Conservation (phyloP, 2,797 vertebrate species). For the Danio kyathit region DNA sequence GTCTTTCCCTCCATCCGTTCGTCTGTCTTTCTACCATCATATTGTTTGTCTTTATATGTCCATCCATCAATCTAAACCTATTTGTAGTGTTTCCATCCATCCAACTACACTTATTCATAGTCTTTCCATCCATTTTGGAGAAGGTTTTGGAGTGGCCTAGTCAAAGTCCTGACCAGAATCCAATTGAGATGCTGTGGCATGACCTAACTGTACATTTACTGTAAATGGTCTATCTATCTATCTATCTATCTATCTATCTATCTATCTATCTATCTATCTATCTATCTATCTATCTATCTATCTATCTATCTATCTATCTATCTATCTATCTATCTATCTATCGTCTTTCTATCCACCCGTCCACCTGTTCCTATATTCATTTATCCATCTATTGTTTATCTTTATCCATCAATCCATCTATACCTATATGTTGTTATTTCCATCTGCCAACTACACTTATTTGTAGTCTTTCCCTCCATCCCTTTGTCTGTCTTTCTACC, state of each 20-base stretch:
- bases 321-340: neutral
- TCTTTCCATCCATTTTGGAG: neutral
- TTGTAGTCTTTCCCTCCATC: too few relatives aligned
- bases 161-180: too few relatives aligned
- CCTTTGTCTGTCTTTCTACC: neutral
- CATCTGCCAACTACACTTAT: too few relatives aligned
- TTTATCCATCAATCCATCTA: neutral
- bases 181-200: too few relatives aligned
- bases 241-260: too few relatives aligned
- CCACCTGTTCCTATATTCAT: neutral
- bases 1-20: too few relatives aligned
- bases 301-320: neutral
- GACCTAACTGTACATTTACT: too few relatives aligned
- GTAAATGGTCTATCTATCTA: neutral
- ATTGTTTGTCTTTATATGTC: rapidly evolving
- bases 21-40: neutral
- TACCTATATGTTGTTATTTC: too few relatives aligned
- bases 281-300: neutral
- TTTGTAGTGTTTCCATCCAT: too few relatives aligned
- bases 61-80: too few relatives aligned
- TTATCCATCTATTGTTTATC: neutral
- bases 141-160: too few relatives aligned
- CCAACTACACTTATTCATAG: neutral
- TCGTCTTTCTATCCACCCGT: neutral
- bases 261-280: neutral